Evolutionary conservation across 2,797 vertebrate genomes (phyloP), one percentile per base, ranked within the genome.

Genomic region (Ataeniobius toweri): DNA sequence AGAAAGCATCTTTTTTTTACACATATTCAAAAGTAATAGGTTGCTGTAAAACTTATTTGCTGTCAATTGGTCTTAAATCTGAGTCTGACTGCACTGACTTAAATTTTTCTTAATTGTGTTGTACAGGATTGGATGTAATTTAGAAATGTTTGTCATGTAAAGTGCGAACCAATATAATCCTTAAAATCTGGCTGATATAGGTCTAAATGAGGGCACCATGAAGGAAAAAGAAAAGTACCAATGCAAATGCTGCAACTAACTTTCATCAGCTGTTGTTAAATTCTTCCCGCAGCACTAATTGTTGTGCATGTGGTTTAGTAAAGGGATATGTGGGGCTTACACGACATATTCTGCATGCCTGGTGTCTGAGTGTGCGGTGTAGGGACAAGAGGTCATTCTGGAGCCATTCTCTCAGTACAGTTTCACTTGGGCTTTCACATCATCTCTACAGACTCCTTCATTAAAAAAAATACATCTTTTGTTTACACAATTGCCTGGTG

Each of bases 261-360:
- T 93, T 94, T 92, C 89, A 86, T 87, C 95, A 95, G 94, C 95
- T 95, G 95, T 94, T 89, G 88, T 90, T 91, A 93, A 94, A 94
- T 95, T 95, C 93, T 94, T 94, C 92, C 90, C 88, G 90, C 92
- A 93, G 92, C 86, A 88, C 92, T 95, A 94, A 95, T 95, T 94
- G 94, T 94, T 93, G 94, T 94, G 91, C 77, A 87, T 92, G 91
- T 94, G 93, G 91, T 95, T 95, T 93, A 94, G 93, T 91, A 90
- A 93, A 88, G 93, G 93, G 94, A 94, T 94, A 94, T 94, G 84
- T 91, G 83, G 86, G 91, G 94, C 94, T 95, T 94, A 95, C 86
- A 82, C 76, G 58, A 88, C 94, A 95, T 95, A 91, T 91, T 87
- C 89, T 71, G 85, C 94, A 93, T 96, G 91, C 93, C 94, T 92